Percentiles rank a stretch among this genome's conserved stretches.
Conservation (phyloP, 2,113 vertebrate genomes). For the Lycaon pictus region DNA sequence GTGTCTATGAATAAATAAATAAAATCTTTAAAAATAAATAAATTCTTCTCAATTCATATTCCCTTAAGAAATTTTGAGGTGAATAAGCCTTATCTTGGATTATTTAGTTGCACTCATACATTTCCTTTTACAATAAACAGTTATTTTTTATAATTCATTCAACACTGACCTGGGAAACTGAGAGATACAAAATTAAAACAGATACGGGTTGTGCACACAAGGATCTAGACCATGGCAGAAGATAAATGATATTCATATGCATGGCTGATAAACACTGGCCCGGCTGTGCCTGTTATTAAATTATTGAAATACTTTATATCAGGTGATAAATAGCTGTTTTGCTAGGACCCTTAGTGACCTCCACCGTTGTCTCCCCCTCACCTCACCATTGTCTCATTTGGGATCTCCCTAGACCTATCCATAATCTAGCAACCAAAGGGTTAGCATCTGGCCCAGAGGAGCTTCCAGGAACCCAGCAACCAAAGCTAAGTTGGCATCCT, state of each 20-base stretch:
- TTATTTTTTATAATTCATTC: conserved; percentile 38
- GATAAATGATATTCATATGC: not conserved
- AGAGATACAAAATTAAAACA: not conserved
- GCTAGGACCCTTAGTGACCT: not conserved
- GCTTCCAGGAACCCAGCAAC: not conserved
- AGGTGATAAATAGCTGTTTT: not conserved
- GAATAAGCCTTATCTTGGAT: not conserved
- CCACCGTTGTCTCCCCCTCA: not conserved
- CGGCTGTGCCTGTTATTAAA: not conserved
- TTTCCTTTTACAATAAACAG: conserved; percentile 42
- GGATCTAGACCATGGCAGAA: not conserved
- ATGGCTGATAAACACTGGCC: not conserved
- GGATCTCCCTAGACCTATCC: not conserved
- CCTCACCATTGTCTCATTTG: not conserved
- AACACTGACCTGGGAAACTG: not conserved
- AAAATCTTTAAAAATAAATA: too few relatives aligned
- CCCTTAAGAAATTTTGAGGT: conserved; percentile 35
- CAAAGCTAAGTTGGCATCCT: not conserved
- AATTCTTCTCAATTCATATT: not conserved
- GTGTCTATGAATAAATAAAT: too few relatives aligned
- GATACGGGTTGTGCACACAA: not conserved
- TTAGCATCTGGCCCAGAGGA: not conserved
- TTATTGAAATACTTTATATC: not conserved
- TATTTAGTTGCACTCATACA: conserved; percentile 38
- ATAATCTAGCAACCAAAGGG: conserved; percentile 25